phyloP scores from a whole-genome alignment of 2,888 invertebrate species.

The Latheticus oryzae region DNA sequence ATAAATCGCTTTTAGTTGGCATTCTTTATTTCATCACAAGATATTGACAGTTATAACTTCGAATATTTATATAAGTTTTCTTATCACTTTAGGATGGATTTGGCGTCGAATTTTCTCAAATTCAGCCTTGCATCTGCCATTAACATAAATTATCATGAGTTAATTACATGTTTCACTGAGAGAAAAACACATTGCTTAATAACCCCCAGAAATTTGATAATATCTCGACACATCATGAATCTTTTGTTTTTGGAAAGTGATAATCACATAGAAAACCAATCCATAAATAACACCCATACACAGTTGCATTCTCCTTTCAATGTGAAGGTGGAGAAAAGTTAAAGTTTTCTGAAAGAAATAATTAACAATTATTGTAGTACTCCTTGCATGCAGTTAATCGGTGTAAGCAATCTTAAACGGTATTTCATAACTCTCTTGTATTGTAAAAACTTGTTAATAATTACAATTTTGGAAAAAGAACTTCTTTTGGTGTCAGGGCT shows the following conservation, averaged over 20 bases:
- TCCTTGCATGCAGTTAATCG: too few species aligned
- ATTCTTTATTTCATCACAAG: constrained; percentile 32
- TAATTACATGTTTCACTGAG: constrained; percentile 27
- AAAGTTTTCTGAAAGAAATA: too few species aligned
- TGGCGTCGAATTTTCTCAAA: constrained; percentile 13
- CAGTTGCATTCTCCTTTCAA: too few species aligned
- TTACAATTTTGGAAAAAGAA: constrained; percentile 4
- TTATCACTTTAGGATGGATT: constrained; percentile 10
- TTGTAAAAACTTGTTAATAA: too few species aligned
- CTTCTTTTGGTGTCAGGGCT: constrained; percentile 10
- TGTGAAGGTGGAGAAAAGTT: too few species aligned
- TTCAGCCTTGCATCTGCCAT: constrained; percentile 12
- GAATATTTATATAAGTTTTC: constrained; percentile 3
- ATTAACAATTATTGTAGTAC: too few species aligned
- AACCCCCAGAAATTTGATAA: constrained; percentile 13
- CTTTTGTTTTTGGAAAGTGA: constrained; percentile 8
- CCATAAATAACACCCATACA: constrained; percentile 9
- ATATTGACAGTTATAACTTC: constrained; percentile 4
- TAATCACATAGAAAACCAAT: constrained; percentile 9
- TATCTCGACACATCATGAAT: constrained; percentile 10
- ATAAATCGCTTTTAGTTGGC: constrained; percentile 32
- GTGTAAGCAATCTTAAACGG: too few species aligned
- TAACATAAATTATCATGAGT: constrained; percentile 35
- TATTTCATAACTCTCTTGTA: too few species aligned
- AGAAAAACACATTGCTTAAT: constrained; percentile 15